These are phyloP conservation scores for Semicossyphus pulcher DNA, from an alignment of 2,113 vertebrate genomes.

Conservation along the genomic window DNA sequence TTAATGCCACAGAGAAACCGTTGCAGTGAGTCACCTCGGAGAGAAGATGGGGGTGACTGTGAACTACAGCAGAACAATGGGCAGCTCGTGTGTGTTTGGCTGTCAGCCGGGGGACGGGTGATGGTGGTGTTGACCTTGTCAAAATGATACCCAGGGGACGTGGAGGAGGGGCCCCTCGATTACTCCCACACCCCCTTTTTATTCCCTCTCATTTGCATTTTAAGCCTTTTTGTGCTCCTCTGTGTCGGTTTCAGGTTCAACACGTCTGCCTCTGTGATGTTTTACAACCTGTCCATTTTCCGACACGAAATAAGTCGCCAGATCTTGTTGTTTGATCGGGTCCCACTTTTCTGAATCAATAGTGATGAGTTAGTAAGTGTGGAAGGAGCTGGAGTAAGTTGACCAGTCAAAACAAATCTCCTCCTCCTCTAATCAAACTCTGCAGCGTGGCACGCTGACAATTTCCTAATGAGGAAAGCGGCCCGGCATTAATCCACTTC, in stretches of 20 bases:
- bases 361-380: neutral
- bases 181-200: slow-evolving; percentile 20
- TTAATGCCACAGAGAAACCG: neutral
- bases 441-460: neutral
- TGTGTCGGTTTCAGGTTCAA: neutral
- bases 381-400: neutral
- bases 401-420: slow-evolving; percentile 8
- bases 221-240: neutral
- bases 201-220: slow-evolving; percentile 50
- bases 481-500: neutral
- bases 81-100: slow-evolving; percentile 25
- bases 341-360: neutral
- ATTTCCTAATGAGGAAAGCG: neutral
- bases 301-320: too few relatives aligned
- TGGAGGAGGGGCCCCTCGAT: slow-evolving; percentile 37
- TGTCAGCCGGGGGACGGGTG: slow-evolving; percentile 46
- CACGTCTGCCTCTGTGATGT: neutral
- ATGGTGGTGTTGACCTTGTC: slow-evolving; percentile 67
- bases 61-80: slow-evolving; percentile 47
- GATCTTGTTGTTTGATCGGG: neutral
- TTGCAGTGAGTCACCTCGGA: neutral
- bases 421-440: neutral
- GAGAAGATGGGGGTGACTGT: neutral
- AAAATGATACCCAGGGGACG: slow-evolving; percentile 55
- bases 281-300: too few relatives aligned